phyloP scores from a whole-genome alignment of 2,113 vertebrate genomes.

The Muntiacus reevesi region DNA sequence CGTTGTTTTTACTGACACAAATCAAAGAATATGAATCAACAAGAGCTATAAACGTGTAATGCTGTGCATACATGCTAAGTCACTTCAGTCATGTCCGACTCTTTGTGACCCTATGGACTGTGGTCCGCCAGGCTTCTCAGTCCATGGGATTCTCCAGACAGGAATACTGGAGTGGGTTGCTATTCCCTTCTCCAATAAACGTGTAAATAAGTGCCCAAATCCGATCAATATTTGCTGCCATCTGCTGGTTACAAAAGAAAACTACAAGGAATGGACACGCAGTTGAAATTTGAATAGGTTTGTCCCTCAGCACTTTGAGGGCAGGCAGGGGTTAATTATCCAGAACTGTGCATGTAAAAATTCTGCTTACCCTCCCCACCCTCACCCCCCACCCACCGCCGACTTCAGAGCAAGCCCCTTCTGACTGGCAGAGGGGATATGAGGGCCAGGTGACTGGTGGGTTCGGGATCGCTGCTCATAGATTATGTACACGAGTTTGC shows the following conservation, averaged over 20 bases:
- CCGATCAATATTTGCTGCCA: conserved; percentile 78
- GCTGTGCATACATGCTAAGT: neutral
- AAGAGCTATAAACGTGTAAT: neutral
- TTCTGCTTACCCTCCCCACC: neutral
- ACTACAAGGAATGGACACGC: neutral
- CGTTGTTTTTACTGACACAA: conserved; percentile 30
- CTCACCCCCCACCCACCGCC: fast-evolving
- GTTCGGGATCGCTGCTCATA: neutral
- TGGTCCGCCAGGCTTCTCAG: neutral
- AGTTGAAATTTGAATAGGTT: neutral
- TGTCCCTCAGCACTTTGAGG: neutral
- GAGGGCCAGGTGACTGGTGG: neutral
- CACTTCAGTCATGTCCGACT: neutral
- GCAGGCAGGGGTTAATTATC: neutral
- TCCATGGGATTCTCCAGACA: neutral
- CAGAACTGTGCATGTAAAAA: neutral
- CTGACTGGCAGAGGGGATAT: neutral
- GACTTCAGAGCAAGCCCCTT: neutral
- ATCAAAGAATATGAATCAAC: conserved; percentile 71
- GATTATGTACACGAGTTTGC: neutral
- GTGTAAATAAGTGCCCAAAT: conserved; percentile 40
- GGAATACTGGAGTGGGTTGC: neutral
- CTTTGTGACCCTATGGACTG: neutral
- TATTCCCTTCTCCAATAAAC: neutral
- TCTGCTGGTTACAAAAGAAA: conserved; percentile 76